Evolutionary conservation across 1,140 invertebrate species (phyloP).

Genomic region (Tetramorium simillimum): DNA sequence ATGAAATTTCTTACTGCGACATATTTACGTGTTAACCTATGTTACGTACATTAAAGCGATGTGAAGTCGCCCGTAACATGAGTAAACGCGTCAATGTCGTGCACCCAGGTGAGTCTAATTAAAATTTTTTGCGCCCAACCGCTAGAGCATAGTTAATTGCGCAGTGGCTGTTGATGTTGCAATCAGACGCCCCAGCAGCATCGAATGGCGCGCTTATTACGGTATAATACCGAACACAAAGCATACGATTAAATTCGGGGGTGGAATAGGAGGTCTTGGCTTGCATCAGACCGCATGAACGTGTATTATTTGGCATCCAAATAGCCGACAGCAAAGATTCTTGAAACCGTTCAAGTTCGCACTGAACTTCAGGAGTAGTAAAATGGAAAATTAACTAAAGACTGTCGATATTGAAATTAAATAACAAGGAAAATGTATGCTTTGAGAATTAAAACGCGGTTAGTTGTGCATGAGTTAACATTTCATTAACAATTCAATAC

Average conservation of each 20-base stretch:
- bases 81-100: slow-evolving; percentile 2
- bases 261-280: neutral
- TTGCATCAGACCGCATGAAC: neutral
- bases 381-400: no score
- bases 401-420: no score
- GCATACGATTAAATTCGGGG: slow-evolving; percentile 6
- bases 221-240: slow-evolving; percentile 1
- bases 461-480: no score
- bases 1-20: neutral
- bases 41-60: neutral
- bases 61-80: neutral
- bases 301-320: neutral
- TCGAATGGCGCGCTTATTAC: slow-evolving; percentile 23
- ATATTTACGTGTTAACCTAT: neutral
- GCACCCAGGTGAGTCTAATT: slow-evolving; percentile 6
- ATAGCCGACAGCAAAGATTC: neutral
- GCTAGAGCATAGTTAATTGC: slow-evolving; percentile 18
- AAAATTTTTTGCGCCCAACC: neutral
- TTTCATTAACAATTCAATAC: no score
- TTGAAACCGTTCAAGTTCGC: neutral
- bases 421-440: no score
- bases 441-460: no score
- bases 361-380: neutral
- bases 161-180: slow-evolving; percentile 11
- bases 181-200: slow-evolving; percentile 14